These are phyloP conservation scores for Parascotia fuliginaria DNA, from an alignment of 2,888 invertebrate species.

Conservation along the genomic window DNA sequence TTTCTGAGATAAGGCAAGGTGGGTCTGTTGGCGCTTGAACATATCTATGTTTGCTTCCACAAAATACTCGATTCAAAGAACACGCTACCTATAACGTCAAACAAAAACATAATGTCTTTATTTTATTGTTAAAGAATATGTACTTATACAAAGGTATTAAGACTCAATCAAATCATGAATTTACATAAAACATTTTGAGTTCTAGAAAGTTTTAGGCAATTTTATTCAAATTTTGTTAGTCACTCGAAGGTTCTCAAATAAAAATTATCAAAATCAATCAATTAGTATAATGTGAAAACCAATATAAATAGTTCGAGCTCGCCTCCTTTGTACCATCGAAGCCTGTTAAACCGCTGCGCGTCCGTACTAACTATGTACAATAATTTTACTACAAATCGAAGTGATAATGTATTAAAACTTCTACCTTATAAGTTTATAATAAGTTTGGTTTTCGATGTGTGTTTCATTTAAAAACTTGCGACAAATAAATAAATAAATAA, in stretches of 20 bases:
- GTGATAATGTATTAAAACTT: not conserved
- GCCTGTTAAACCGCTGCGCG: conserved; percentile 46
- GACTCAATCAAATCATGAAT: too few species aligned
- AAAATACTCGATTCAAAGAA: too few species aligned
- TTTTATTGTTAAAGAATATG: too few species aligned
- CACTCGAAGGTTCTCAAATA: not conserved
- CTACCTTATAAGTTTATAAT: not conserved
- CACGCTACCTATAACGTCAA: too few species aligned
- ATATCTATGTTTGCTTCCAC: conserved; percentile 24
- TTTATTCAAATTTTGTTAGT: too few species aligned
- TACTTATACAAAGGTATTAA: too few species aligned
- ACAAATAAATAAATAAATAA: too few species aligned
- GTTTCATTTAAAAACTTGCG: not conserved
- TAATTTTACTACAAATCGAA: not conserved
- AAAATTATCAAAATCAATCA: too few species aligned
- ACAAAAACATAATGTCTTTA: too few species aligned
- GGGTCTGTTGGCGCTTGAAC: conserved; percentile 59
- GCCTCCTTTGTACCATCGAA: conserved; percentile 67
- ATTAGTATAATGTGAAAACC: conserved; percentile 19
- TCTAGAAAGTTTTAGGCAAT: too few species aligned
- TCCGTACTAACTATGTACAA: conserved; percentile 9
- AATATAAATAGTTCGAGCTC: conserved; percentile 39
- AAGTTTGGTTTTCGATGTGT: not conserved
- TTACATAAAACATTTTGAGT: too few species aligned
- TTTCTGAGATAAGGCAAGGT: conserved; percentile 82